Percentiles rank a stretch among this genome's conserved stretches.
Conservation (phyloP, 2,888 invertebrate genomes). For the Halocaridina rubra region DNA sequence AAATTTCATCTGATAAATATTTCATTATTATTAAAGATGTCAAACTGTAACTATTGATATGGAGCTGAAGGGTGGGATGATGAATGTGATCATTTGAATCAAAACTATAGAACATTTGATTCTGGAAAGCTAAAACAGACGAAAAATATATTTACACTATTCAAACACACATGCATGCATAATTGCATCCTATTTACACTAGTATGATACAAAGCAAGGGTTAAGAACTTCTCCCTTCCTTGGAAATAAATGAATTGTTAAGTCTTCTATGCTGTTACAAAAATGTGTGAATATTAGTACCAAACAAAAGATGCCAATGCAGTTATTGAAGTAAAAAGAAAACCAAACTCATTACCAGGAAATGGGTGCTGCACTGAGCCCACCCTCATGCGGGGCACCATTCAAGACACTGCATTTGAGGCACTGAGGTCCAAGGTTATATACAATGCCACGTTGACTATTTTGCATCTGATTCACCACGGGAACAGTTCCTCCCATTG, state of each 20-base stretch:
- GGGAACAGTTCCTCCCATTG: conserved; percentile 16
- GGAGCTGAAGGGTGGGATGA: conserved; percentile 44
- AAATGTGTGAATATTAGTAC: too few species aligned
- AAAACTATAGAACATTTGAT: conserved; percentile 46
- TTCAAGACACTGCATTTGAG: conserved; percentile 49
- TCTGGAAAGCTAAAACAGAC: conserved; percentile 28
- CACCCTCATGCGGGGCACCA: conserved; percentile 10
- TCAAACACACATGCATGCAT: conserved; percentile 37
- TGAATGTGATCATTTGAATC: conserved; percentile 33
- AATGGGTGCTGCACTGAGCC: conserved; percentile 5
- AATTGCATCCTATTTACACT: conserved; percentile 33
- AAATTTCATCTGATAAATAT: not conserved
- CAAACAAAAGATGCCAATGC: too few species aligned
- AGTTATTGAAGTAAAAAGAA: not conserved
- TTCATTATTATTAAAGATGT: too few species aligned
- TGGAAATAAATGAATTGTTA: not conserved
- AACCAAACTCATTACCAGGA: conserved; percentile 11
- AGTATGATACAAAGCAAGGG: conserved; percentile 39
- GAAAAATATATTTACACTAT: conserved; percentile 46
- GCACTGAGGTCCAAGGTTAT: conserved; percentile 33
- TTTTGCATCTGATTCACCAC: not conserved
- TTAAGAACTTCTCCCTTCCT: conserved; percentile 22
- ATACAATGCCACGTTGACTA: conserved; percentile 22
- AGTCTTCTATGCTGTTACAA: too few species aligned
- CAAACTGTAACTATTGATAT: conserved; percentile 43